phyloP scores from a whole-genome alignment of 2,797 vertebrate genomes.

The Philypnodon macrostomus region DNA sequence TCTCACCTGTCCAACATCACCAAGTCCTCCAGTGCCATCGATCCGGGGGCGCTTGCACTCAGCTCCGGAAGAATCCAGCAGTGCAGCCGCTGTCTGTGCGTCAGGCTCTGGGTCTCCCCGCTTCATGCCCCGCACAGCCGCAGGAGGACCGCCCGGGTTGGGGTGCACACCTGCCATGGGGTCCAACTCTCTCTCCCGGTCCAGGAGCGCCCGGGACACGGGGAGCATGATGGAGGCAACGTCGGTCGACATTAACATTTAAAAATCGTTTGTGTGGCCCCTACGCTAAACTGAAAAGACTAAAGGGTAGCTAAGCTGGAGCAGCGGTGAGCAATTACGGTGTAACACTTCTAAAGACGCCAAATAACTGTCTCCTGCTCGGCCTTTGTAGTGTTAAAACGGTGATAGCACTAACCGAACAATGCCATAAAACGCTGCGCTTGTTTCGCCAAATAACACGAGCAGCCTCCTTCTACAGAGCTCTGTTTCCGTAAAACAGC shows the following conservation, averaged over 20 bases:
- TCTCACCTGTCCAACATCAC: constrained; percentile 78
- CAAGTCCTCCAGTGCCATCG: constrained; percentile 72
- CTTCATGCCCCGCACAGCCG: constrained; percentile 76
- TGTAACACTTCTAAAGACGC: constrained; percentile 18
- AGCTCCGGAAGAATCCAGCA: constrained; percentile 72
- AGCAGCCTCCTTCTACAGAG: neutral
- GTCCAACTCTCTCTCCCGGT: constrained; percentile 82
- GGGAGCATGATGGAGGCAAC: constrained; percentile 83
- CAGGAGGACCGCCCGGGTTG: constrained; percentile 60
- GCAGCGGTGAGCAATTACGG: constrained; percentile 35
- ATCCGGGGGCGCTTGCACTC: constrained; percentile 83
- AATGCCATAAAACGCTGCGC: constrained; percentile 3
- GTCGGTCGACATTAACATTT: constrained; percentile 87
- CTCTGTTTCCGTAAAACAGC: constrained; percentile 14
- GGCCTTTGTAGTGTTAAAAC: constrained; percentile 56
- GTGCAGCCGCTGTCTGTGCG: constrained; percentile 67
- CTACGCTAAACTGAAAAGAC: constrained; percentile 29
- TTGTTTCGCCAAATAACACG: neutral
- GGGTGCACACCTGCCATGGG: constrained; percentile 71
- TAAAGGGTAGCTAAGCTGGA: constrained; percentile 1
- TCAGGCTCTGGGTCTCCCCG: constrained; percentile 82
- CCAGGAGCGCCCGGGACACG: constrained; percentile 80
- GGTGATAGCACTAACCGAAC: constrained; percentile 13
- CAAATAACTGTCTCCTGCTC: constrained; percentile 12
- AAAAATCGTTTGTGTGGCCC: constrained; percentile 51